These are phyloP conservation scores for Therioaphis trifolii DNA, from an alignment of 2,888 invertebrate species.

Conservation along the genomic window DNA sequence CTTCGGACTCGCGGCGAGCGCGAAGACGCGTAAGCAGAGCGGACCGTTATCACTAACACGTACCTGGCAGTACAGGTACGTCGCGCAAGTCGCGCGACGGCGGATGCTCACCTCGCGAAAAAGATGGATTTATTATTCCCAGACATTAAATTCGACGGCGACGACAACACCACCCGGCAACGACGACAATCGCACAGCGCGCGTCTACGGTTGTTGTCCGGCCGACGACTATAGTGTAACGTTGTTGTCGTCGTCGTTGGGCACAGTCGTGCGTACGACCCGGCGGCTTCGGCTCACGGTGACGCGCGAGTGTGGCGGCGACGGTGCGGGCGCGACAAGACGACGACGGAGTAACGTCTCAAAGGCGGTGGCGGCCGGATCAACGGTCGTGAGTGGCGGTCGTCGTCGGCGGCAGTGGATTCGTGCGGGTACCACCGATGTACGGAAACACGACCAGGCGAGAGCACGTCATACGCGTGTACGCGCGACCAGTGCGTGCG, in stretches of 20 bases:
- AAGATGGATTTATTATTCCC: slow-evolving; percentile 25
- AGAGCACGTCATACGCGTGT: slow-evolving; percentile 55
- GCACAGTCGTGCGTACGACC: not conserved
- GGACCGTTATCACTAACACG: too few species aligned
- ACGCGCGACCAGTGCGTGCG: slow-evolving; percentile 23
- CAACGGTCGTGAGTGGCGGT: not conserved
- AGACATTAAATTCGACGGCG: slow-evolving; percentile 49
- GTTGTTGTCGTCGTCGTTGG: not conserved
- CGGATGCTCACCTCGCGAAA: slow-evolving; percentile 38
- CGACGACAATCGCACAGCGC: not conserved
- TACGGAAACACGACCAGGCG: too few species aligned
- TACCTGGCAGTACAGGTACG: too few species aligned
- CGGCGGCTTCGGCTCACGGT: not conserved
- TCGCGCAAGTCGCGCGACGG: too few species aligned
- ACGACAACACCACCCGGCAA: too few species aligned
- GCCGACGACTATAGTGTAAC: not conserved
- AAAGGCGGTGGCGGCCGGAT: too few species aligned
- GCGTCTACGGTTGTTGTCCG: not conserved
- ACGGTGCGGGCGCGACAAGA: not conserved
- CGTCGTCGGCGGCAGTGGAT: not conserved
- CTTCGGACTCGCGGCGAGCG: too few species aligned
- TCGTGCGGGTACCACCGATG: not conserved
- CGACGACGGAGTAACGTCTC: not conserved
- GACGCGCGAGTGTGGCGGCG: not conserved
- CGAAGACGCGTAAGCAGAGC: too few species aligned